Evolutionary conservation across 2,888 invertebrate genomes (phyloP).

Genomic region (Troilus luridus): DNA sequence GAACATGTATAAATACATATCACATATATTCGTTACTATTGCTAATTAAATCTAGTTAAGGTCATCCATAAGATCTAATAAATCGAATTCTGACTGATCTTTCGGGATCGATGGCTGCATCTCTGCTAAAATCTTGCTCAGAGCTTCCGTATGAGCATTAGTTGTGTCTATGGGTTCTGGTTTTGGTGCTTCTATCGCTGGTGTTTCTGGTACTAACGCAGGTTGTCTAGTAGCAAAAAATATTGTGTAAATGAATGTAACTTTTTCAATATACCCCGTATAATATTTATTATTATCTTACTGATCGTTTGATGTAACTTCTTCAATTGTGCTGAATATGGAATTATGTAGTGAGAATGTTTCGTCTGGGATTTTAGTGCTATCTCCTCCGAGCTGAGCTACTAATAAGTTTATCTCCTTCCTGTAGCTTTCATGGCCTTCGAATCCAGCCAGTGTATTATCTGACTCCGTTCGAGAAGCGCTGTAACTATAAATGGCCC

Average conservation of each 20-base stretch:
- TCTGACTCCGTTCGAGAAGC: conserved; percentile 61
- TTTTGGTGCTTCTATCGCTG: not conserved
- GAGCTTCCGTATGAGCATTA: conserved; percentile 63
- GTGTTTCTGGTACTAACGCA: not conserved
- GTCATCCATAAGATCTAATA: conserved; percentile 68
- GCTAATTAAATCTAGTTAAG: conserved; percentile 58
- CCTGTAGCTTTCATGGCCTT: conserved; percentile 64
- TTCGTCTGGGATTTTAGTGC: conserved; percentile 60
- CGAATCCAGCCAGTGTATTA: conserved; percentile 57
- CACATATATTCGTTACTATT: not conserved
- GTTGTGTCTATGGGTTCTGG: conserved; percentile 22
- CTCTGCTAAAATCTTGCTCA: conserved; percentile 67
- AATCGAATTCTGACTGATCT: conserved; percentile 66
- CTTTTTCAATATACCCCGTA: not conserved
- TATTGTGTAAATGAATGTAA: not conserved
- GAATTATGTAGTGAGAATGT: conserved; percentile 60
- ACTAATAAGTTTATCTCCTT: conserved; percentile 64
- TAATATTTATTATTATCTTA: not conserved
- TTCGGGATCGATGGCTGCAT: conserved; percentile 66
- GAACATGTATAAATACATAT: conserved; percentile 23
- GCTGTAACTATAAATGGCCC: conserved; percentile 58
- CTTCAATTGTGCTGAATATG: conserved; percentile 61
- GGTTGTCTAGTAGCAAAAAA: not conserved
- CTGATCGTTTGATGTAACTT: conserved; percentile 22
- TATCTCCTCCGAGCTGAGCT: conserved; percentile 64